phyloP scores from a whole-genome alignment of 2,888 invertebrate genomes.

The Lypha dubia region DNA sequence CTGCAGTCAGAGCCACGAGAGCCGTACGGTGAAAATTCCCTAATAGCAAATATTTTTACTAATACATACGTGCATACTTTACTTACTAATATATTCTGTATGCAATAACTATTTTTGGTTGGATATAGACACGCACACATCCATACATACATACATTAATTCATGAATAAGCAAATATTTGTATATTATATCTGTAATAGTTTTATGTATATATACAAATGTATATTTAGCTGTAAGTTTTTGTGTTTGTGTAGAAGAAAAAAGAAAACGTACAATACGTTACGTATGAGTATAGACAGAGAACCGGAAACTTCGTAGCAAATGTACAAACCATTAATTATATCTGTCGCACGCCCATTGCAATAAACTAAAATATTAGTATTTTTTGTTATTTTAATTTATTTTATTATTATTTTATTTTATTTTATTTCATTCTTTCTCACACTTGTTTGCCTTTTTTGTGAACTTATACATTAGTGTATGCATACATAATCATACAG shows the following conservation, averaged over 20 bases:
- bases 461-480: constrained; percentile 19
- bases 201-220: neutral
- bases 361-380: constrained; percentile 73
- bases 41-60: constrained; percentile 11
- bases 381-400: constrained; percentile 11
- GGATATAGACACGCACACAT: constrained; percentile 7
- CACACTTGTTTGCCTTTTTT: neutral
- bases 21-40: constrained; percentile 20
- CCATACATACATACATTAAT: neutral
- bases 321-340: constrained; percentile 76
- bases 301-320: constrained; percentile 73
- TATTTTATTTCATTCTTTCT: neutral
- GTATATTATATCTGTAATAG: constrained; percentile 35
- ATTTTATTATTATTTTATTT: constrained; percentile 9
- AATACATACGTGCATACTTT: neutral
- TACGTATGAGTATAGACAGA: constrained; percentile 67
- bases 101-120: constrained; percentile 25
- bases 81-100: constrained; percentile 8
- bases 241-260: constrained; percentile 31
- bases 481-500: neutral
- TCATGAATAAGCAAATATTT: constrained; percentile 47
- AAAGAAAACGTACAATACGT: constrained; percentile 3
- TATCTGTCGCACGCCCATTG: constrained; percentile 75
- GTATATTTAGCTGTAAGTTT: constrained; percentile 26
- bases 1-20: constrained; percentile 28